These are phyloP conservation scores for Artibeus jamaicensis DNA, from an alignment of 2,797 vertebrate species.

Conservation along the genomic window DNA sequence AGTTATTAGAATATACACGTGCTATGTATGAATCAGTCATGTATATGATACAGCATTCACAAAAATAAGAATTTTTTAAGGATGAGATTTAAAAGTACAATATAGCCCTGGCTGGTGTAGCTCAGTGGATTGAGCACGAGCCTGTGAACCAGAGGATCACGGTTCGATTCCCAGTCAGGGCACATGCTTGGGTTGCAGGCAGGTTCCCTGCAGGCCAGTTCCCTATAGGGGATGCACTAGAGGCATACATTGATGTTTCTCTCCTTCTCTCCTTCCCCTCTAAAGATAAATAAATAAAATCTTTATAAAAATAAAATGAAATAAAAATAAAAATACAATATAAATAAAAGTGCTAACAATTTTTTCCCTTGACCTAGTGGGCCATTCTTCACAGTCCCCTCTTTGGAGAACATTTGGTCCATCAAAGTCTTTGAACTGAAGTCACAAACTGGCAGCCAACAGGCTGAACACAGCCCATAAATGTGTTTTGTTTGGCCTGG, in stretches of 20 bases:
- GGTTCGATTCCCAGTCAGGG: too few relatives aligned
- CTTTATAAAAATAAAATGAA: too few relatives aligned
- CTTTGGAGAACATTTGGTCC: constrained; percentile 19
- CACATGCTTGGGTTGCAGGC: too few relatives aligned
- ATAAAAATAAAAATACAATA: not conserved
- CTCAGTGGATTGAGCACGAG: too few relatives aligned
- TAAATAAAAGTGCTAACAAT: not conserved
- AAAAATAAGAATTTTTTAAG: not conserved
- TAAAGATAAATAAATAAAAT: too few relatives aligned
- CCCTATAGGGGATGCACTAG: too few relatives aligned
- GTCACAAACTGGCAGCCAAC: constrained; percentile 9
- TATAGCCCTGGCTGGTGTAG: too few relatives aligned
- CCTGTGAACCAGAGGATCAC: too few relatives aligned
- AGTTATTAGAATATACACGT: not conserved
- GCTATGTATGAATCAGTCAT: not conserved
- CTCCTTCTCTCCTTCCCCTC: too few relatives aligned
- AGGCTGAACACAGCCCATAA: constrained; percentile 34
- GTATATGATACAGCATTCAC: not conserved
- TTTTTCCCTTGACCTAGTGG: not conserved
- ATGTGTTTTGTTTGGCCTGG: constrained; percentile 55
- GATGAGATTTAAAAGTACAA: not conserved
- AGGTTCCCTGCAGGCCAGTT: too few relatives aligned
- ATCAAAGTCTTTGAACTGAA: constrained; percentile 46
- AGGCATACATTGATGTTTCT: too few relatives aligned
- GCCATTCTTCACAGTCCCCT: not conserved